These are phyloP conservation scores for Cinclus cinclus DNA, from an alignment of 2,113 vertebrate species.

Conservation along the genomic window DNA sequence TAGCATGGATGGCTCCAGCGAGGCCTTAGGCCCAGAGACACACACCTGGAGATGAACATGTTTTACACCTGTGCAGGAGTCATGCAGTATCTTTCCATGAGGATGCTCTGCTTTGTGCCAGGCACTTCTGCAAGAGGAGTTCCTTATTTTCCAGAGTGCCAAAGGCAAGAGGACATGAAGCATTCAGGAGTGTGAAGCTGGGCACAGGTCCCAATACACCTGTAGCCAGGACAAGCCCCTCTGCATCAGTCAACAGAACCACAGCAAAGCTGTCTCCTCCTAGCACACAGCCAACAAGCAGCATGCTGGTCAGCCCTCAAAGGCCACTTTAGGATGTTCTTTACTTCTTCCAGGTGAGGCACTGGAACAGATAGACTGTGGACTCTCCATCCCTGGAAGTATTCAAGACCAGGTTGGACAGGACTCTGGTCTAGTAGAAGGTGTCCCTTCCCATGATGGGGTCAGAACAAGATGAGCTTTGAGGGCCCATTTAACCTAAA, in stretches of 20 bases:
- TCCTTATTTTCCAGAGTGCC: neutral
- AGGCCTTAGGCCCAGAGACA: neutral
- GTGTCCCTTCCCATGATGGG: neutral
- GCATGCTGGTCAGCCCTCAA: neutral
- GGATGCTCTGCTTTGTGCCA: neutral
- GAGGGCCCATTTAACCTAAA: neutral
- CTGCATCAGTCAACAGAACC: fast-evolving
- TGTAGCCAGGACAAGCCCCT: neutral
- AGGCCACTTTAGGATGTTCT: neutral
- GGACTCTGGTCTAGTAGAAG: neutral
- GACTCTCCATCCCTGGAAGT: neutral
- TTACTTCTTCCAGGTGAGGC: neutral
- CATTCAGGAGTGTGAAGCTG: neutral
- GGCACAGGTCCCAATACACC: fast-evolving
- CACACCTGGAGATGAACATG: neutral
- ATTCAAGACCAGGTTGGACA: neutral
- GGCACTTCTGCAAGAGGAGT: neutral
- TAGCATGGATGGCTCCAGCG: neutral
- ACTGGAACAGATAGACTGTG: neutral
- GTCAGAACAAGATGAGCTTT: neutral
- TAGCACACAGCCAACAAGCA: neutral
- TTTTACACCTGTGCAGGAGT: fast-evolving
- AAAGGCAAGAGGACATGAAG: neutral
- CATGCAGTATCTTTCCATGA: fast-evolving
- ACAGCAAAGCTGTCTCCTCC: fast-evolving